Evolutionary conservation across 2,888 invertebrate species (phyloP).

Genomic region (Scelioninae gen. 1): DNA sequence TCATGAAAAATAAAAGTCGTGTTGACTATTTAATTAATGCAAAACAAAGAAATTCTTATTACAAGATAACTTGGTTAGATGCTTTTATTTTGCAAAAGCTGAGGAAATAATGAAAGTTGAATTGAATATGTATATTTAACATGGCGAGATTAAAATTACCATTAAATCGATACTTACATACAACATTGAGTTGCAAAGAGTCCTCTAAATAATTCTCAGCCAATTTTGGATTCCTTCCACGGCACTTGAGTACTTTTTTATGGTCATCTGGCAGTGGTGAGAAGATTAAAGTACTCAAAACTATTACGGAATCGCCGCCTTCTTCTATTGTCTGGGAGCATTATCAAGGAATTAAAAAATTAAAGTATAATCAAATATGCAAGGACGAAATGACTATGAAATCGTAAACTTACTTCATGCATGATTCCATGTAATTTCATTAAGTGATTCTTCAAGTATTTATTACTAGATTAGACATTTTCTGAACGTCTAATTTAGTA

Average conservation of each 20-base stretch:
- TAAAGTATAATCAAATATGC: background rate
- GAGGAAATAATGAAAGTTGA: conserved; percentile 2
- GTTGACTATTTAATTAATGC: no score
- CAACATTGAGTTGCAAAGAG: conserved; percentile 92
- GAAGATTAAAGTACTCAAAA: conserved; percentile 91
- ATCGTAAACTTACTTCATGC: no score
- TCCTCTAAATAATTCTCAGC: conserved; percentile 92
- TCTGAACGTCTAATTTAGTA: no score
- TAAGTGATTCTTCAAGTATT: no score
- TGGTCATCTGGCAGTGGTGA: conserved; percentile 94
- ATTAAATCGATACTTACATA: conserved; percentile 89
- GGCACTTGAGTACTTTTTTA: conserved; percentile 92
- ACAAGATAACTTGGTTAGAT: no score
- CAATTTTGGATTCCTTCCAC: conserved; percentile 92
- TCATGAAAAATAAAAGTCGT: no score
- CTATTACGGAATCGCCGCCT: conserved; percentile 87
- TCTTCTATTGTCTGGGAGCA: conserved; percentile 74
- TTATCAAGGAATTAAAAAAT: background rate
- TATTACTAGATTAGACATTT: no score
- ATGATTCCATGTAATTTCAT: no score
- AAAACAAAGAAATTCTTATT: no score
- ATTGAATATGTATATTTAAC: conserved; percentile 9
- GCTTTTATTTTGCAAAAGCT: background rate
- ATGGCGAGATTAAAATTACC: conserved; percentile 20
- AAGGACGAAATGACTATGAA: no score